A percentile compares a stretch with the other conserved stretches of the same genome.
phyloP scores from a whole-genome alignment of 2,888 invertebrate species.

The Idaea dimidiata region DNA sequence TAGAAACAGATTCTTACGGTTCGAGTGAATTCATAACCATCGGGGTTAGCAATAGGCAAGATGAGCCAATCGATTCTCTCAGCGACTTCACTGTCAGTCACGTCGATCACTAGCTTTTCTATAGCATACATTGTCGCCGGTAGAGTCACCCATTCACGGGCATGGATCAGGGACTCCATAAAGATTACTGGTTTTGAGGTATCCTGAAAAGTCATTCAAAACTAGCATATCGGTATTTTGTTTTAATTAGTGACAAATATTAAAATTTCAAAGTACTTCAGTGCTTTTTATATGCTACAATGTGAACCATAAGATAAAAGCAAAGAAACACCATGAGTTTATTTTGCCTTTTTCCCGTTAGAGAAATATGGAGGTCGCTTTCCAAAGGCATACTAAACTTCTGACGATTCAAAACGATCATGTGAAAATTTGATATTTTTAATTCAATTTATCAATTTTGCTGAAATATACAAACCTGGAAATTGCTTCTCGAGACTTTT shows the following conservation, averaged over 20 bases:
- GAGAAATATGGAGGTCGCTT: too few relatives aligned
- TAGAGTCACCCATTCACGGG: constrained; percentile 86
- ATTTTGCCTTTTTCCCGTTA: too few relatives aligned
- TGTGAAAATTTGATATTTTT: too few relatives aligned
- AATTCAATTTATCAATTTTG: too few relatives aligned
- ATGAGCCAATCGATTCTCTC: constrained; percentile 84
- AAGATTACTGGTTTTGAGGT: constrained; percentile 77
- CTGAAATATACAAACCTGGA: constrained; percentile 41
- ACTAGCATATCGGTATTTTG: neutral
- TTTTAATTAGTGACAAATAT: neutral
- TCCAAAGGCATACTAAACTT: too few relatives aligned
- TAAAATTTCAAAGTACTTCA: neutral
- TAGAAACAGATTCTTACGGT: constrained; percentile 24
- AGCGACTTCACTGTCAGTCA: constrained; percentile 73
- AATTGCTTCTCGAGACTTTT: constrained; percentile 78
- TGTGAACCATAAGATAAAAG: too few relatives aligned
- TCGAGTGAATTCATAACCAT: constrained; percentile 84
- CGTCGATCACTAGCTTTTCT: constrained; percentile 81
- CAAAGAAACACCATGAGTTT: too few relatives aligned
- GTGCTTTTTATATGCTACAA: too few relatives aligned
- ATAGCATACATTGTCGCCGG: constrained; percentile 84
- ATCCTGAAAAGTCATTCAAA: constrained; percentile 36
- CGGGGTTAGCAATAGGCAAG: constrained; percentile 85
- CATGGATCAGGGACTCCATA: constrained; percentile 82
- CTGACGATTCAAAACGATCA: too few relatives aligned